These are phyloP conservation scores for Azorinus chamasolen DNA, from an alignment of 2,888 invertebrate species.

Conservation along the genomic window DNA sequence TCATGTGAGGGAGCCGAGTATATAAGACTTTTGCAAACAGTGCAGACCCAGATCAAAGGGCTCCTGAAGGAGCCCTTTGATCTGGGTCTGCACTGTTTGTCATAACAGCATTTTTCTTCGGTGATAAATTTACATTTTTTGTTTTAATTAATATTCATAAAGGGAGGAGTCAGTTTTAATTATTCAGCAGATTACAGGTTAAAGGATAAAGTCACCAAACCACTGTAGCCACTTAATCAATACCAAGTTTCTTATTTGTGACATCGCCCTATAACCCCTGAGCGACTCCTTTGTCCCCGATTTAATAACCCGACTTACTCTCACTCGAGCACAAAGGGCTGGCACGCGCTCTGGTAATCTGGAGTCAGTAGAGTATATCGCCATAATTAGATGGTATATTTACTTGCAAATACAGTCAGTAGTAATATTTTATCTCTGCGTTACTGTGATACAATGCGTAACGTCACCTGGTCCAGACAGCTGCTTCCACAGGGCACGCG, in stretches of 20 bases:
- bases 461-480: slow-evolving; percentile 59
- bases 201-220: too few relatives aligned
- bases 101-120: too few relatives aligned
- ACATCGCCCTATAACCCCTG: slow-evolving; percentile 45
- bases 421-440: slow-evolving; percentile 23
- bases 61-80: too few relatives aligned
- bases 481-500: slow-evolving; percentile 61
- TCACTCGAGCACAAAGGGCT: slow-evolving; percentile 33
- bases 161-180: too few relatives aligned
- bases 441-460: slow-evolving; percentile 22
- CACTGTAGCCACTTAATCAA: slow-evolving; percentile 43
- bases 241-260: slow-evolving; percentile 59
- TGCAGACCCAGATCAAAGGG: too few relatives aligned
- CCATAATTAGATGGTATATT: slow-evolving; percentile 68
- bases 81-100: too few relatives aligned
- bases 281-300: slow-evolving; percentile 52
- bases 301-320: slow-evolving; percentile 62
- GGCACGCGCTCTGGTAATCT: slow-evolving; percentile 32
- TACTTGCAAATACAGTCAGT: slow-evolving; percentile 51
- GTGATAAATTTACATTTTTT: too few relatives aligned
- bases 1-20: too few relatives aligned
- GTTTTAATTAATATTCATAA: too few relatives aligned
- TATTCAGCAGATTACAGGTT: too few relatives aligned
- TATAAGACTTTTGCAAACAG: too few relatives aligned
- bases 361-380: slow-evolving; percentile 63